phyloP scores from a whole-genome alignment of 1,140 invertebrate genomes.

The Artemia franciscana region DNA sequence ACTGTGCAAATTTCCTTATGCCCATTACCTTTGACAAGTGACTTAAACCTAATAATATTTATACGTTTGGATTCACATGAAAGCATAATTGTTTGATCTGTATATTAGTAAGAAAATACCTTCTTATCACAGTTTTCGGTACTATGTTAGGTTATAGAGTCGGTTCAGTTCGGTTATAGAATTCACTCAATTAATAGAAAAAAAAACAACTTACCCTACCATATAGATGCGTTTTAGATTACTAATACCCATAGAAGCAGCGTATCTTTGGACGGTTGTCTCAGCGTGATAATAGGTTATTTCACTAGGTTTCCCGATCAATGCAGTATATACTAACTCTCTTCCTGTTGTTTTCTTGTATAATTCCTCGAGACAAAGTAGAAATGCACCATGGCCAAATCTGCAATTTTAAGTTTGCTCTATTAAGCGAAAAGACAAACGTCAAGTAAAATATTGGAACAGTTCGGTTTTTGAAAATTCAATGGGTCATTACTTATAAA shows the following conservation, averaged over 20 bases:
- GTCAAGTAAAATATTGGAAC: too few species aligned
- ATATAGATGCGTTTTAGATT: conserved; percentile 30
- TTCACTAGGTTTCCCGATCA: conserved; percentile 40
- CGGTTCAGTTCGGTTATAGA: too few species aligned
- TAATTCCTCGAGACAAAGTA: conserved; percentile 35
- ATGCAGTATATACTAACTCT: conserved; percentile 31
- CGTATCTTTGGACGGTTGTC: conserved; percentile 28
- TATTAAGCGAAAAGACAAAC: background rate
- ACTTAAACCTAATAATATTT: too few species aligned
- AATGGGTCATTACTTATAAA: too few species aligned
- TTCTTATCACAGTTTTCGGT: too few species aligned
- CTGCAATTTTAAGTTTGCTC: conserved; percentile 14
- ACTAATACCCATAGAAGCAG: conserved; percentile 23
- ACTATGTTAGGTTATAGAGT: too few species aligned
- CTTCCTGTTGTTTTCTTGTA: conserved; percentile 38
- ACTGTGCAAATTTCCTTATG: too few species aligned
- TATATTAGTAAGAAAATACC: too few species aligned
- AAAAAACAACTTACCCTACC: conserved; percentile 26
- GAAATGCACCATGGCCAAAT: conserved; percentile 41
- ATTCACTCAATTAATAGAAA: background rate
- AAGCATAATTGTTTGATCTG: too few species aligned
- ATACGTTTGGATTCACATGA: too few species aligned
- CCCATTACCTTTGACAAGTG: too few species aligned
- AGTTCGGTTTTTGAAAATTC: too few species aligned
- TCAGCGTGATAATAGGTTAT: conserved; percentile 38